Conservation (phyloP, 2,888 invertebrate species). For the Mythimna pallens region DNA sequence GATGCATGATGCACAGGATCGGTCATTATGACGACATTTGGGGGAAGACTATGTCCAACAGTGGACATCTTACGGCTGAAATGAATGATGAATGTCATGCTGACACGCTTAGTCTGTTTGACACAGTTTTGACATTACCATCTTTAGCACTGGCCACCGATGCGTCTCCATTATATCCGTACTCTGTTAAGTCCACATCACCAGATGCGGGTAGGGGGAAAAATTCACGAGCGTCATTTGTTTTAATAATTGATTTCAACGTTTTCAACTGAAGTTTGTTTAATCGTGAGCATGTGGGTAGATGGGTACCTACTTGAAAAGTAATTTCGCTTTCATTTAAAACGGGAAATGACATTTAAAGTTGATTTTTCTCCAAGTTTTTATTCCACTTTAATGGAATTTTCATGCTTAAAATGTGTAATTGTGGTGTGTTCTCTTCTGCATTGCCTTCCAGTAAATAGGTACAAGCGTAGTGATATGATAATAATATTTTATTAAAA, state of each 20-base stretch:
- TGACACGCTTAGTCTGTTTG: too few relatives aligned
- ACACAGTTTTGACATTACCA: background rate
- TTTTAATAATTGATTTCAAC: constrained; percentile 50
- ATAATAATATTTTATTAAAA: too few relatives aligned
- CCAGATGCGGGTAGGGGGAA: constrained; percentile 33
- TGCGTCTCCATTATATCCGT: background rate
- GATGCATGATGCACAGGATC: too few relatives aligned
- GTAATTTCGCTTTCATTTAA: constrained; percentile 19
- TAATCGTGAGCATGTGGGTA: constrained; percentile 3
- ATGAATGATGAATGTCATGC: too few relatives aligned
- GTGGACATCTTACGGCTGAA: too few relatives aligned
- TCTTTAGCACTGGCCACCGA: background rate
- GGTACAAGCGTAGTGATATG: too few relatives aligned
- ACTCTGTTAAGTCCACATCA: constrained; percentile 25
- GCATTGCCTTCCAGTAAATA: background rate
- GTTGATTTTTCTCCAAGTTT: background rate
- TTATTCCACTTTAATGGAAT: constrained; percentile 1
- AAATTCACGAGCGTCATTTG: constrained; percentile 44
- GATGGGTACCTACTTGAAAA: constrained; percentile 2
- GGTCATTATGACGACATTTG: too few relatives aligned
- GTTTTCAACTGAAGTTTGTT: constrained; percentile 22
- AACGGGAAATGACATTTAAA: background rate
- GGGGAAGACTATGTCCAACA: too few relatives aligned
- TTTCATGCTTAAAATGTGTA: background rate
- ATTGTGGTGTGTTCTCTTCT: background rate